A percentile compares a stretch with the other conserved stretches of the same genome.
phyloP scores from a whole-genome alignment of 2,113 vertebrate genomes.

The Pavo muticus region DNA sequence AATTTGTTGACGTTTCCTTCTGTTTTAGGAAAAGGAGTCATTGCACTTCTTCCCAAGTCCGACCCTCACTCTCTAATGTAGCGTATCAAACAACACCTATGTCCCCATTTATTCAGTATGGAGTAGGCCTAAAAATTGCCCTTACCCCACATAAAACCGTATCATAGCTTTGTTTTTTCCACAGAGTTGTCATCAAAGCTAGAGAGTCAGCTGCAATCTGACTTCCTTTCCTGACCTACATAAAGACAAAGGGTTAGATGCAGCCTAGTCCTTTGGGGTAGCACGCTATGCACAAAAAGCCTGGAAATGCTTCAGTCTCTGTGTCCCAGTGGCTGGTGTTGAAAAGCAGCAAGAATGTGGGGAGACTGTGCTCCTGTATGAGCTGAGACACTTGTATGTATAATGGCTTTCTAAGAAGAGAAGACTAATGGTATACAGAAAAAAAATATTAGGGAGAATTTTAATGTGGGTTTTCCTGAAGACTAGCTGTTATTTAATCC shows the following conservation, averaged over 20 bases:
- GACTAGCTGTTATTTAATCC: background rate
- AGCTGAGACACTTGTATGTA: background rate
- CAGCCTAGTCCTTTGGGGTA: background rate
- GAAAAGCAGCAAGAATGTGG: background rate
- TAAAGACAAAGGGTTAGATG: background rate
- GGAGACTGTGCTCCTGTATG: background rate
- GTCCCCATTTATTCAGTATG: background rate
- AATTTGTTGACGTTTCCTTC: background rate
- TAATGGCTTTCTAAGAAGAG: background rate
- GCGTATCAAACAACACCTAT: background rate
- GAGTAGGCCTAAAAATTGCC: accelerated
- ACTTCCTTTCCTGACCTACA: background rate
- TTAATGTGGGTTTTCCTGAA: background rate
- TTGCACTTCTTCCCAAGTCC: background rate
- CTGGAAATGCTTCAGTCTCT: background rate
- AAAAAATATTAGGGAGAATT: background rate
- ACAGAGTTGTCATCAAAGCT: background rate
- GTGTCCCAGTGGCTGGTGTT: background rate
- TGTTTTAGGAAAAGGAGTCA: background rate
- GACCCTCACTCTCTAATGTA: background rate
- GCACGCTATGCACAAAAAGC: background rate
- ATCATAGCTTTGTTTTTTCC: background rate
- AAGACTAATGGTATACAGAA: background rate
- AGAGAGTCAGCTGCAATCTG: background rate
- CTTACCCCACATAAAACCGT: background rate